A percentile compares a stretch with the other conserved stretches of the same genome.
These are phyloP conservation scores for Alca torda DNA, from an alignment of 2,797 vertebrate species.

Conservation along the genomic window DNA sequence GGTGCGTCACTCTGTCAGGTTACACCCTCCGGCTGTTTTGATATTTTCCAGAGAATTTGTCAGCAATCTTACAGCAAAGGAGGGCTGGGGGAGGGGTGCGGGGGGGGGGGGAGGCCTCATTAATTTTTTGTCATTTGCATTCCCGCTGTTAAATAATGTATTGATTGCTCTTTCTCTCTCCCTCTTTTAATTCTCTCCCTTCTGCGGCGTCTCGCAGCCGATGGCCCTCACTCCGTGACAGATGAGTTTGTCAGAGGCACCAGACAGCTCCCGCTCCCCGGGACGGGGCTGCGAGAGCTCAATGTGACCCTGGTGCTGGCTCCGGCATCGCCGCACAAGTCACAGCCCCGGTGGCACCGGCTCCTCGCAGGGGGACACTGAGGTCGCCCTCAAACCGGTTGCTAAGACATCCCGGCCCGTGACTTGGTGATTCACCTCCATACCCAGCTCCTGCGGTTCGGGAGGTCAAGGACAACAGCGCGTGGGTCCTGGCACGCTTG, in stretches of 20 bases:
- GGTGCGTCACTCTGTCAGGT: constrained; percentile 74
- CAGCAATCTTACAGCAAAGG: constrained; percentile 70
- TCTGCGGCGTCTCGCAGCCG: neutral
- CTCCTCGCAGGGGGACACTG: rapidly evolving
- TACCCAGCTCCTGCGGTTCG: rapidly evolving
- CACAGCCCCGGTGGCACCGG: neutral
- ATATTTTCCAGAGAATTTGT: constrained; percentile 81
- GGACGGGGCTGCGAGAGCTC: neutral
- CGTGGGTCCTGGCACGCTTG: rapidly evolving
- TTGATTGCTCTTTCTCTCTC: constrained; percentile 67
- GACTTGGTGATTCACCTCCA: neutral
- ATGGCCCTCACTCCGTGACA: constrained; percentile 63
- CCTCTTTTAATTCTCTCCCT: constrained; percentile 69
- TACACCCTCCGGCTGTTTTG: constrained; percentile 80
- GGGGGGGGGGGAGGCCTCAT: constrained; percentile 49
- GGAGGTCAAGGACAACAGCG: neutral
- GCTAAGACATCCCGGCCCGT: neutral
- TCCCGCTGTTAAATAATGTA: constrained; percentile 84
- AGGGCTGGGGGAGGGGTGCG: neutral
- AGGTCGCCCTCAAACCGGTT: neutral
- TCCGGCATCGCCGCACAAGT: neutral
- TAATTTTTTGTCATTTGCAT: constrained; percentile 82
- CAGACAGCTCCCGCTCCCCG: neutral
- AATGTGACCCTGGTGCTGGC: neutral
- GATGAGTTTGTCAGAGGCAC: constrained; percentile 64